Conservation (phyloP, 2,113 vertebrate genomes). For the Trogon surrucura region DNA sequence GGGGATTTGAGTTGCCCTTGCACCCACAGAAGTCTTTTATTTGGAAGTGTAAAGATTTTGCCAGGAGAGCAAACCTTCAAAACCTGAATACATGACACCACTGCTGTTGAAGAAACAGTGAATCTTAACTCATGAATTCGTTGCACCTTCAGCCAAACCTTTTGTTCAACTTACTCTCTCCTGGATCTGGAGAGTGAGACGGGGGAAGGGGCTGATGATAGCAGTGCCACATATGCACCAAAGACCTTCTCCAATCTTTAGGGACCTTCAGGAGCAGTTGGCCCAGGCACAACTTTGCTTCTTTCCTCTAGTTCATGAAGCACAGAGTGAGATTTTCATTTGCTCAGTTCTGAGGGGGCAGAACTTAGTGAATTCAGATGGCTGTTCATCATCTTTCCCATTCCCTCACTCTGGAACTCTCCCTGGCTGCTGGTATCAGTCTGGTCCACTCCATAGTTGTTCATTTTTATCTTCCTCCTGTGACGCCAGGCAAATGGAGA, state of each 20-base stretch:
- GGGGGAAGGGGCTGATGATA: not conserved
- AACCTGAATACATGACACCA: not conserved
- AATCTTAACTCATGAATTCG: not conserved
- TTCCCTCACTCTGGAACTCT: not conserved
- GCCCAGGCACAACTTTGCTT: not conserved
- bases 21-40: not conserved
- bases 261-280: not conserved
- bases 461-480: not conserved
- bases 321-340: not conserved
- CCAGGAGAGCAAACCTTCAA: not conserved
- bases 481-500: not conserved
- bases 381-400: not conserved
- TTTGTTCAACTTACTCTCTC: not conserved
- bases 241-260: not conserved
- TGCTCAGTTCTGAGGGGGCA: not conserved
- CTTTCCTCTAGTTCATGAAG: not conserved
- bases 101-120: not conserved
- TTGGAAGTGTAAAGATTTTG: not conserved
- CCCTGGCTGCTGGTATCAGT: not conserved
- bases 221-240: not conserved
- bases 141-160: not conserved
- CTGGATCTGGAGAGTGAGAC: not conserved
- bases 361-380: not conserved
- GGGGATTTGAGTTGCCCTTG: not conserved
- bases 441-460: not conserved